Conservation (phyloP, 2,113 vertebrate species). For the Leiothrix lutea region DNA sequence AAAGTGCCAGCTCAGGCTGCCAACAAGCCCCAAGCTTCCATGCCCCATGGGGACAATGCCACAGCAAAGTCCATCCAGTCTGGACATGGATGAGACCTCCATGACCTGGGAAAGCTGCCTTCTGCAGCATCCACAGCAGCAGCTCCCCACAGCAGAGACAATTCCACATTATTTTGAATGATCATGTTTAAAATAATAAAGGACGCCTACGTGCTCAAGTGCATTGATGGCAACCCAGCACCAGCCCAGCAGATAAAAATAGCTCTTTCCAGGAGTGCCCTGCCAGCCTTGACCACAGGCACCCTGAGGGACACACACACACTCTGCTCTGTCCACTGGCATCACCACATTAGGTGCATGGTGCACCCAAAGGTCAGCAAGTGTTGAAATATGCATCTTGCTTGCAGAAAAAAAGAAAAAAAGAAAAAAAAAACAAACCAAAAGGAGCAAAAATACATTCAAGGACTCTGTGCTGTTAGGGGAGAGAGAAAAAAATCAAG, state of each 20-base stretch:
- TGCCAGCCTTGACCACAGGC: background rate
- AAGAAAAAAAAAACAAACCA: background rate
- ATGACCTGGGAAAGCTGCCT: rapidly evolving
- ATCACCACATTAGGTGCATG: rapidly evolving
- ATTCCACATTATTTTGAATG: background rate
- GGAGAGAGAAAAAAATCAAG: background rate
- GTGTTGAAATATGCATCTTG: rapidly evolving
- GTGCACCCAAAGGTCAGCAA: rapidly evolving
- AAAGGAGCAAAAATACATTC: background rate
- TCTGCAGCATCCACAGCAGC: background rate
- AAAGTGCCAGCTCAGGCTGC: background rate
- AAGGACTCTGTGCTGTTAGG: background rate
- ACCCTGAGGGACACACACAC: background rate
- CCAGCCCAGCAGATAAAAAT: constrained; percentile 9
- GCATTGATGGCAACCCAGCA: background rate
- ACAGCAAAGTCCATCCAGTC: background rate
- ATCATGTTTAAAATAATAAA: background rate
- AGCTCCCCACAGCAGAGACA: background rate
- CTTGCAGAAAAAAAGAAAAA: background rate
- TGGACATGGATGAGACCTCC: rapidly evolving
- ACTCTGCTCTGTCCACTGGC: background rate
- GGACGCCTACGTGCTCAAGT: background rate
- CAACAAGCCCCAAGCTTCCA: background rate
- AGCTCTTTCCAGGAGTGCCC: background rate
- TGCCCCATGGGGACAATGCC: background rate